Percentiles rank a stretch among this genome's conserved stretches.
Conservation (phyloP, 2,113 vertebrate genomes). For the Crotalus viridis region DNA sequence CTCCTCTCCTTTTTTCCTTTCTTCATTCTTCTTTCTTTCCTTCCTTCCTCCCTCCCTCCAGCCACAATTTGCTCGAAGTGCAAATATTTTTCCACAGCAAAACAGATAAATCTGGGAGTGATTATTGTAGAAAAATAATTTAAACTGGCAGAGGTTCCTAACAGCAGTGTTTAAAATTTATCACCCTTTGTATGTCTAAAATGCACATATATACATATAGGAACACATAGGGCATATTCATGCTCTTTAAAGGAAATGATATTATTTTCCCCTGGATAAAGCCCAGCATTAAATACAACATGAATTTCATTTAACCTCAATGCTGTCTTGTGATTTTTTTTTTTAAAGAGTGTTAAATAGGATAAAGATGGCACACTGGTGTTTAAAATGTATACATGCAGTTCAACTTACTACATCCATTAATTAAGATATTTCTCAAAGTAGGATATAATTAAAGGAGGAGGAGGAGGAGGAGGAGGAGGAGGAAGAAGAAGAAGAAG, state of each 20-base stretch:
- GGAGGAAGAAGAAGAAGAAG: not conserved
- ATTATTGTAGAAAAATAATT: conserved; percentile 4
- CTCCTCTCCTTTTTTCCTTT: conserved; percentile 18
- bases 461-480: not conserved
- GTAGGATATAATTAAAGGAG: not conserved
- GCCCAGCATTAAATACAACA: not conserved
- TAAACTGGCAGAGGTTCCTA: conserved; percentile 32
- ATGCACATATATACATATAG: not conserved
- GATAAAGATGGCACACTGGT: not conserved
- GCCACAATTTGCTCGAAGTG: conserved; percentile 50
- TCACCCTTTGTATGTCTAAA: not conserved
- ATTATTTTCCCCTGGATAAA: not conserved
- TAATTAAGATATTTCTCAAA: not conserved
- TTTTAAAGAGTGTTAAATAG: not conserved
- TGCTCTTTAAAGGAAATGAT: not conserved
- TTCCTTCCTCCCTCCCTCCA: not conserved
- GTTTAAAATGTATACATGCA: conserved; percentile 3
- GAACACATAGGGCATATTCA: not conserved
- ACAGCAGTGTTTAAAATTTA: conserved; percentile 30
- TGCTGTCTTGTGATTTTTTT: not conserved
- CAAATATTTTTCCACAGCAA: conserved; percentile 47
- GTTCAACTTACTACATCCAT: not conserved
- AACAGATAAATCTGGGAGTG: conserved; percentile 19
- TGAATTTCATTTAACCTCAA: not conserved
- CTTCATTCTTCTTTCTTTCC: conserved; percentile 12